Percentiles rank a stretch among this genome's conserved stretches.
Conservation (phyloP, 1,140 invertebrate species). For the Trachelipus rathkii region DNA sequence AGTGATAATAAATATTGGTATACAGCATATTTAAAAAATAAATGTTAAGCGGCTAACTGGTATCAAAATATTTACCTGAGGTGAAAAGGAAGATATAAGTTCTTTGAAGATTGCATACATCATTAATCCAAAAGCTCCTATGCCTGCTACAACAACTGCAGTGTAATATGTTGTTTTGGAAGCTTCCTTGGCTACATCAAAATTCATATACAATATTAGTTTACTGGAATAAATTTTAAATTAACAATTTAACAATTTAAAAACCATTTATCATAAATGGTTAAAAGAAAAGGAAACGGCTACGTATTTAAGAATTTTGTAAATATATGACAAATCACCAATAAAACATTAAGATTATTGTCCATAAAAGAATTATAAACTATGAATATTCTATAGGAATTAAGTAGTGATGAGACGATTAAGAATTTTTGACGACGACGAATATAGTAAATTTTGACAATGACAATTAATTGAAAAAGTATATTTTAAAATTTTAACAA, state of each 20-base stretch:
- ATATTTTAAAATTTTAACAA: too few species aligned
- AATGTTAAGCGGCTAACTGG: background rate
- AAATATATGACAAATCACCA: too few species aligned
- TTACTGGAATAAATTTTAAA: background rate
- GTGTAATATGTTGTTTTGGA: constrained; percentile 78
- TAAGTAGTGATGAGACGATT: too few species aligned
- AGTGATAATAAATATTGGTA: background rate
- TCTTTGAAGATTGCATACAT: constrained; percentile 78
- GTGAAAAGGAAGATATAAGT: constrained; percentile 65
- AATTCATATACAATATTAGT: background rate
- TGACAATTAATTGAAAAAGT: too few species aligned
- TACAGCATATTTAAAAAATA: background rate
- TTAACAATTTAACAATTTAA: background rate
- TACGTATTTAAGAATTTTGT: background rate
- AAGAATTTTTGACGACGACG: too few species aligned
- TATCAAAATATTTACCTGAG: constrained; percentile 28
- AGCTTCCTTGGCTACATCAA: constrained; percentile 70
- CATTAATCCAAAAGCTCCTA: constrained; percentile 71
- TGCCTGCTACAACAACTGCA: constrained; percentile 70
- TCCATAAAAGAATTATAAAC: too few species aligned
- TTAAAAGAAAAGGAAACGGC: background rate
- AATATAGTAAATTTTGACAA: too few species aligned
- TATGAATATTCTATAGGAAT: too few species aligned
- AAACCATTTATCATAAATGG: background rate
- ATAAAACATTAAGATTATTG: too few species aligned